Evolutionary conservation across 2,113 vertebrate species (phyloP).

Genomic region (Micronycteris hirsuta): DNA sequence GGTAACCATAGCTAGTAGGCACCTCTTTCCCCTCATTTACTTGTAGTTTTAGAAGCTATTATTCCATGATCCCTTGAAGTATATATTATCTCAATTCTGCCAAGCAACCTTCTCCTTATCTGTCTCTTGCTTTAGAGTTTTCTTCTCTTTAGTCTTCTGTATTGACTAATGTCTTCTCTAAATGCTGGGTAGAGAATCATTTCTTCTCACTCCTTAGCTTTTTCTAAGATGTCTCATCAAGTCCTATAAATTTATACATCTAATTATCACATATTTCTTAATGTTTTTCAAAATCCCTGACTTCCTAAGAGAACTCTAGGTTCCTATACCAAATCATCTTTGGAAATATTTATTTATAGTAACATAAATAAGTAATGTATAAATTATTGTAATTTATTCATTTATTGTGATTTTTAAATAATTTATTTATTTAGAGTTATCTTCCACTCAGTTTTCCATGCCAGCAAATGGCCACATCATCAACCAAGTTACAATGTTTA

Average conservation of each 20-base stretch:
- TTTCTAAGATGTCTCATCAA: neutral
- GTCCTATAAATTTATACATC: neutral
- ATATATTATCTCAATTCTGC: neutral
- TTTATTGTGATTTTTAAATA: too few species aligned
- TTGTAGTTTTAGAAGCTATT: neutral
- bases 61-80: neutral
- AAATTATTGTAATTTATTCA: too few species aligned
- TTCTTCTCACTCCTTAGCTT: neutral
- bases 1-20: neutral
- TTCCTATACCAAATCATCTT: neutral
- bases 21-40: neutral
- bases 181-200: neutral
- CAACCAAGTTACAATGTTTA: too few species aligned
- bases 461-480: neutral
- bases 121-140: neutral
- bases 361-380: too few species aligned
- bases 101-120: neutral
- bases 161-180: neutral
- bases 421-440: neutral
- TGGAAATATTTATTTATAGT: neutral
- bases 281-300: neutral
- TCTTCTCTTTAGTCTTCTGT: neutral
- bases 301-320: neutral
- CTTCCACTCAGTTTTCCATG: neutral
- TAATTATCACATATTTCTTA: neutral